Evolutionary conservation across 2,113 vertebrate genomes (phyloP).

Genomic region (Camarhynchus parvulus): DNA sequence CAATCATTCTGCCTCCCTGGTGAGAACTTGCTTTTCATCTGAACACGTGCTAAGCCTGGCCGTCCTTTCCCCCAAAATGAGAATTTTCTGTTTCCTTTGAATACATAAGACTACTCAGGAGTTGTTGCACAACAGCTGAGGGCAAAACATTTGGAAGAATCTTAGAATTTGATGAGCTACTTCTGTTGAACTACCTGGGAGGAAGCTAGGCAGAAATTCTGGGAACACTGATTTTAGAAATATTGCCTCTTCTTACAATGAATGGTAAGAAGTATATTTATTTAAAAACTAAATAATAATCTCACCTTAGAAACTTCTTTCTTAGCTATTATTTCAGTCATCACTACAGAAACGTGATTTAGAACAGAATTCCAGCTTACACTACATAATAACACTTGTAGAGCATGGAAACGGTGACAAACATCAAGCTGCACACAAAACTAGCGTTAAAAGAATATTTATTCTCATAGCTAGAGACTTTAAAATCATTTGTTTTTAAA

Average conservation of each 20-base stretch:
- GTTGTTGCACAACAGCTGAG: not conserved
- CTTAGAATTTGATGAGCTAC: not conserved
- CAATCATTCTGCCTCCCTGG: not conserved
- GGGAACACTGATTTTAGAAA: not conserved
- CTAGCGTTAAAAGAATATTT: not conserved
- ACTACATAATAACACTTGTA: not conserved
- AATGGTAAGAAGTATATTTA: not conserved
- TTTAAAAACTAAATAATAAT: not conserved
- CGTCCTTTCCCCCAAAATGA: not conserved
- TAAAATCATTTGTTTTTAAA: not conserved
- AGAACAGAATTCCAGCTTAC: not conserved
- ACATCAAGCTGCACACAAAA: not conserved
- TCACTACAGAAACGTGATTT: not conserved
- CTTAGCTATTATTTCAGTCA: not conserved
- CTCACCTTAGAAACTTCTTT: not conserved
- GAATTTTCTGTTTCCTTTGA: not conserved
- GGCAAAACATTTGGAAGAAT: not conserved
- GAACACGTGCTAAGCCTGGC: accelerated
- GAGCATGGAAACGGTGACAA: accelerated
- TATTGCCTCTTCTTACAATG: accelerated
- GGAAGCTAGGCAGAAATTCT: not conserved
- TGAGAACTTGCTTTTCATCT: not conserved
- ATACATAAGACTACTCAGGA: not conserved
- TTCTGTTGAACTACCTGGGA: not conserved
- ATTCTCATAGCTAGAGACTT: not conserved